Conservation (phyloP, 2,888 invertebrate genomes). For the Calameuta idolon region DNA sequence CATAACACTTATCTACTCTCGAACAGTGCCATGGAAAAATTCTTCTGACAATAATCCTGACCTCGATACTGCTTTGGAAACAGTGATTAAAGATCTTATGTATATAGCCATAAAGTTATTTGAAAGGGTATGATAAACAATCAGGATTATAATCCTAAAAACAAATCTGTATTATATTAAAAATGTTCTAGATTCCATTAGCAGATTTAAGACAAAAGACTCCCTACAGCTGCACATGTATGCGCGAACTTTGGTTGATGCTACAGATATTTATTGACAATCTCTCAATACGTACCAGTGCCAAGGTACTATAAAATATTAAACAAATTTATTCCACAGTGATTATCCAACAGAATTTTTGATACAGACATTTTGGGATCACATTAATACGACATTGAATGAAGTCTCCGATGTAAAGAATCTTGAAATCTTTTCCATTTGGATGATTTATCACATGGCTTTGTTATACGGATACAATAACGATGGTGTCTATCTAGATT, state of each 20-base stretch:
- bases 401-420: constrained; percentile 50
- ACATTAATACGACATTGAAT: constrained; percentile 62
- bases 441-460: constrained; percentile 68
- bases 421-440: constrained; percentile 64
- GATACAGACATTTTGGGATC: constrained; percentile 67
- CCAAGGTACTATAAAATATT: constrained; percentile 42
- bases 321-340: background rate
- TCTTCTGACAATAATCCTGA: constrained; percentile 43
- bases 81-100: constrained; percentile 60
- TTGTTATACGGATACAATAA: constrained; percentile 64
- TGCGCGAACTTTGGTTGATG: constrained; percentile 72
- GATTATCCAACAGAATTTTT: background rate
- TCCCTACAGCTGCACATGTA: constrained; percentile 72
- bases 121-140: constrained; percentile 56
- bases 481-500: constrained; percentile 61
- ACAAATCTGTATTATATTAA: constrained; percentile 16
- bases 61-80: constrained; percentile 40
- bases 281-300: constrained; percentile 45
- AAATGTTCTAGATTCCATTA: constrained; percentile 57
- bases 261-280: constrained; percentile 67
- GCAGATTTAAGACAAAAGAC: constrained; percentile 66
- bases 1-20: constrained; percentile 53
- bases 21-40: constrained; percentile 37
- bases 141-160: background rate
- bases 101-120: constrained; percentile 61